Base-by-base conservation (phyloP, 23 tunicate genomes). In the Botrylloides violaceus region DNA sequence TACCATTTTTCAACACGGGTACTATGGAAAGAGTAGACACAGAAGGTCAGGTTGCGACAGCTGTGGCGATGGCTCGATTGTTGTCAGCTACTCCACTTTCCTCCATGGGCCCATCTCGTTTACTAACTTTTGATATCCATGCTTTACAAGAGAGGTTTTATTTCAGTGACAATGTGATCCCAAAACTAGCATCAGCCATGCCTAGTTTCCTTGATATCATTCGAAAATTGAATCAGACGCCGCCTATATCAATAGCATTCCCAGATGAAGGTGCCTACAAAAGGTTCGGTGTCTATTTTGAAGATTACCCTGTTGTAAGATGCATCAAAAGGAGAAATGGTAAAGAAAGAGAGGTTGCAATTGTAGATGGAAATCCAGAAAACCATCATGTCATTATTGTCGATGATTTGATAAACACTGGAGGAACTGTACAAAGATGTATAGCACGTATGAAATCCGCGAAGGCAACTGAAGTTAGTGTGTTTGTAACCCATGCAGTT, bases 231-330 rank as follows among this genome's bases (percentile, higher is more conserved):
- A 2, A 29, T 4, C 53, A 47, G 4, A 47, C 39, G 3, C 60
- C 29, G 3, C 56, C 56, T 2, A 33, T 80, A 32, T 49, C 81
- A 0, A 80, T 87, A 24, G 95, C 95, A 37, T 87, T 87, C 80
- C 95, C 95, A 43, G 95, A 87, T 61, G 86, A 80, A 47, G 95
- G 95, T 3, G 95, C 95, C 2, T 81, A 87, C 70, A 87, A 87
- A 64, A 77, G 95, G 1, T 87, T 87, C 59, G 58, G 56, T 18
- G 7, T 34, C 18, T 48, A 76, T 62, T 87, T 87, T 35, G 23
- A 72, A 31, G 71, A 70, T 39, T 80, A 48, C 64, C 71, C 95
- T 56, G 65, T 76, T 27, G 63, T 87, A 24, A 48, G 95, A 34
- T 87, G 95, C 58, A 80, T 87, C 15, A 87, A 87, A 39, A 24